A percentile compares a stretch with the other conserved stretches of the same genome.
These are phyloP conservation scores for Oreochromis niloticus DNA, from an alignment of 2,113 vertebrate species.

Conservation along the genomic window DNA sequence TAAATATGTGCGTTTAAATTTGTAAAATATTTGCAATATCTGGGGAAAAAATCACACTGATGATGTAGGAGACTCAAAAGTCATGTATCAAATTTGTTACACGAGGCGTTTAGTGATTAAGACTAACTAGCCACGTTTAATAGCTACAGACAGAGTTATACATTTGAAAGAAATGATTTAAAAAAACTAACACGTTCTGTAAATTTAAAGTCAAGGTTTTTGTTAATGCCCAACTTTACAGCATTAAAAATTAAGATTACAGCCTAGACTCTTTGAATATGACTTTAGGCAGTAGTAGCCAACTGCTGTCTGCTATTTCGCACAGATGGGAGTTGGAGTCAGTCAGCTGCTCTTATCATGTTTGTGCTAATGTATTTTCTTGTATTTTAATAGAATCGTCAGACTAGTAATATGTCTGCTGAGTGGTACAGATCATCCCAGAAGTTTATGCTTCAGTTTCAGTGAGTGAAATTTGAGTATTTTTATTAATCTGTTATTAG, in stretches of 20 bases:
- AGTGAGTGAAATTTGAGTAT: not conserved
- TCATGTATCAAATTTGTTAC: not conserved
- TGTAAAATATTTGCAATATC: not conserved
- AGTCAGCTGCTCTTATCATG: not conserved
- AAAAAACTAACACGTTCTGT: not conserved
- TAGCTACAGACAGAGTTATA: not conserved
- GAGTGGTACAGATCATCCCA: not conserved
- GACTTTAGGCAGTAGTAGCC: not conserved
- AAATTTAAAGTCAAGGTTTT: not conserved
- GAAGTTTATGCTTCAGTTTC: not conserved
- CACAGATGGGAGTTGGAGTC: not conserved
- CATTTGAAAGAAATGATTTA: not conserved
- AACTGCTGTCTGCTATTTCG: not conserved
- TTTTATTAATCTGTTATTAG: not conserved
- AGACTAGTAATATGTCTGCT: not conserved
- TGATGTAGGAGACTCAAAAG: not conserved
- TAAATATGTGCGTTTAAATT: not conserved
- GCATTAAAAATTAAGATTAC: not conserved
- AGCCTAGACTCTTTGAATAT: not conserved
- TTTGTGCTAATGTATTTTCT: not conserved
- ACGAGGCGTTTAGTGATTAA: not conserved
- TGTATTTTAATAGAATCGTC: not conserved
- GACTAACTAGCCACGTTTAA: not conserved
- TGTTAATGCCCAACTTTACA: not conserved
- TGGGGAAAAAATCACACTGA: not conserved